These are phyloP conservation scores for Calycopis cecrops DNA, from an alignment of 1,140 invertebrate genomes.

Conservation along the genomic window DNA sequence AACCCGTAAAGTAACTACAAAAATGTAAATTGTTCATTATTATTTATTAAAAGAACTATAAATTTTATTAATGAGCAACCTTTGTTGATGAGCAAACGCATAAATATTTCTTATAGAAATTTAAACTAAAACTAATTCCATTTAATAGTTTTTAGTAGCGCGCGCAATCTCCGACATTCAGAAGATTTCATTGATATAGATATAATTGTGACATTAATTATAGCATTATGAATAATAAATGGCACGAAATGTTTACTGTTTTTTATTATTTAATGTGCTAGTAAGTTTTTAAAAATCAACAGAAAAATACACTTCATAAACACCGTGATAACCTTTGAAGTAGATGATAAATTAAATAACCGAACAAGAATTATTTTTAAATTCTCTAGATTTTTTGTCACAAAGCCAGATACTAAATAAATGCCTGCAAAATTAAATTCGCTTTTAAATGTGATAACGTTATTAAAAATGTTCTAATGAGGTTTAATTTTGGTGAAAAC, in stretches of 20 bases:
- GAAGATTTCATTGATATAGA: no score
- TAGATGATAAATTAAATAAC: constrained; percentile 7
- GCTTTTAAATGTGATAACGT: neutral
- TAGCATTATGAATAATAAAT: no score
- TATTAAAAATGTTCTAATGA: neutral
- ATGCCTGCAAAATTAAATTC: neutral
- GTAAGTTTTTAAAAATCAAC: neutral
- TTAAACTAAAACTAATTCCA: no score
- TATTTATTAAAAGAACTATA: no score
- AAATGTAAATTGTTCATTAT: no score
- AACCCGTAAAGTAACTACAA: no score
- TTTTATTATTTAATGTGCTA: neutral
- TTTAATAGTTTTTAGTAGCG: no score
- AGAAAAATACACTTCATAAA: constrained; percentile 1
- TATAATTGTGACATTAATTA: no score
- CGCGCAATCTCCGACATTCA: no score
- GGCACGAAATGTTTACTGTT: neutral
- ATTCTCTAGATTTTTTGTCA: neutral
- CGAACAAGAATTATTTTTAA: neutral
- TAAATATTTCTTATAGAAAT: no score
- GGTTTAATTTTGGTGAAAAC: neutral
- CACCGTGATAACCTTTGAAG: constrained; percentile 1
- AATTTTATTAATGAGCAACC: no score
- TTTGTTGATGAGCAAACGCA: no score
- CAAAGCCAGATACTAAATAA: neutral